phyloP scores from a whole-genome alignment of 2,797 vertebrate species.

The Amazonetta brasiliensis region DNA sequence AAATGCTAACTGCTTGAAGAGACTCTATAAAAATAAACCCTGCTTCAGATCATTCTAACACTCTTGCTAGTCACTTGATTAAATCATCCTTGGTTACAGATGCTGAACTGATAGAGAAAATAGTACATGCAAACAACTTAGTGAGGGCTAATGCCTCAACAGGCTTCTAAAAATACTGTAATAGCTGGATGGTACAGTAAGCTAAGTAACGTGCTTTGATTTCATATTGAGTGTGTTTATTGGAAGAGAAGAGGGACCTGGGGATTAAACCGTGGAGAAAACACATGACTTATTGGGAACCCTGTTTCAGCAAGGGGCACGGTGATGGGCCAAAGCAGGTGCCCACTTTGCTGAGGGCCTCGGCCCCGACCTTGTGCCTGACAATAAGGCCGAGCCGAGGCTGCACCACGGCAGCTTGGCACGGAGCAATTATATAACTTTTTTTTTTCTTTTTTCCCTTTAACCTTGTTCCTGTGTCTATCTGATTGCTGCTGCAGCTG shows the following conservation, averaged over 20 bases:
- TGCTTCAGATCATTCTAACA: not conserved
- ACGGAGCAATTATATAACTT: not conserved
- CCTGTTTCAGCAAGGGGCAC: not conserved
- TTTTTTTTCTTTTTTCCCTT: not conserved
- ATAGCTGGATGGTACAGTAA: conserved; percentile 42
- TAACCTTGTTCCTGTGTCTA: not conserved
- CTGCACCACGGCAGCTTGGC: not conserved
- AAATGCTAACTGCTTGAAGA: not conserved
- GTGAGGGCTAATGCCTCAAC: not conserved
- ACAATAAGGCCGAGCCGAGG: not conserved
- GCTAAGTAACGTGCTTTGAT: conserved; percentile 59
- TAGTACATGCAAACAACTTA: conserved; percentile 15
- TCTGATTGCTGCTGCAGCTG: conserved; percentile 6
- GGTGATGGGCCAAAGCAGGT: conserved; percentile 24
- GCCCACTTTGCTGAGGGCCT: not conserved
- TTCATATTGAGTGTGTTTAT: conserved; percentile 38
- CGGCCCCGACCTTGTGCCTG: accelerated
- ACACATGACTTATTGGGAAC: not conserved
- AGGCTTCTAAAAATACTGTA: conserved; percentile 60
- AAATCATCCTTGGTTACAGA: conserved; percentile 14
- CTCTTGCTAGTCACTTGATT: not conserved
- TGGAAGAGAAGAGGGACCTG: conserved; percentile 15
- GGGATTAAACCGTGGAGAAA: conserved; percentile 22
- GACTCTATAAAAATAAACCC: not conserved
- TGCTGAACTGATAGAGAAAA: conserved; percentile 2